Evolutionary conservation across 2,797 vertebrate species (phyloP).

Genomic region (Philypnodon macrostomus): DNA sequence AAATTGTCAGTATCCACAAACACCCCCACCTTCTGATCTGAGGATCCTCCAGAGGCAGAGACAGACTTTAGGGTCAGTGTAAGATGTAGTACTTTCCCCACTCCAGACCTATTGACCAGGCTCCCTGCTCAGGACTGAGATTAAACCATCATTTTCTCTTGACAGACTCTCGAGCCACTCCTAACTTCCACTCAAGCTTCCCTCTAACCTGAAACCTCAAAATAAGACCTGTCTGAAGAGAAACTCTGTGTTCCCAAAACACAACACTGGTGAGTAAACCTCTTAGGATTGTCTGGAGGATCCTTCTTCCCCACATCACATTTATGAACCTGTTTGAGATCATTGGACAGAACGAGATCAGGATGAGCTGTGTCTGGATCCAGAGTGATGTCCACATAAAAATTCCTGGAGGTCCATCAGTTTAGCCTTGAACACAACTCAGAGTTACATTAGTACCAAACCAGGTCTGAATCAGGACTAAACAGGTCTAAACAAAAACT

Average conservation of each 20-base stretch:
- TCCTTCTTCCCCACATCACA: slow-evolving; percentile 16
- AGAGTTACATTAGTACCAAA: too few relatives aligned
- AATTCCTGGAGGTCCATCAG: slow-evolving; percentile 38
- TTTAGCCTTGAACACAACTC: too few relatives aligned
- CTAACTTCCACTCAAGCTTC: slow-evolving; percentile 61
- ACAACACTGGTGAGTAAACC: slow-evolving; percentile 51
- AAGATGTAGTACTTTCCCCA: too few relatives aligned
- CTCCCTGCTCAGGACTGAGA: background rate
- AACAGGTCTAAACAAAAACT: too few relatives aligned
- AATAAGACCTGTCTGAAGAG: slow-evolving; percentile 49
- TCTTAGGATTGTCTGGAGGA: slow-evolving; percentile 20
- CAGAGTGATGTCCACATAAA: slow-evolving; percentile 52
- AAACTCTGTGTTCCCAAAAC: slow-evolving; percentile 58
- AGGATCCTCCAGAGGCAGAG: too few relatives aligned
- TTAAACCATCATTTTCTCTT: background rate
- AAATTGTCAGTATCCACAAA: too few relatives aligned
- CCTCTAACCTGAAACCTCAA: slow-evolving; percentile 56
- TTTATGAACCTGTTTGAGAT: slow-evolving; percentile 45
- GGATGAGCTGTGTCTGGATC: slow-evolving; percentile 55
- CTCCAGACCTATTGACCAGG: background rate
- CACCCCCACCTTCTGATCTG: too few relatives aligned
- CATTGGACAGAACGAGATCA: slow-evolving; percentile 38
- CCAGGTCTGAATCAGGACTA: too few relatives aligned
- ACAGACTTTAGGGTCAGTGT: too few relatives aligned
- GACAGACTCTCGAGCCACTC: slow-evolving; percentile 42